Conservation (phyloP, 2,113 vertebrate genomes). For the Arenaria interpres region DNA sequence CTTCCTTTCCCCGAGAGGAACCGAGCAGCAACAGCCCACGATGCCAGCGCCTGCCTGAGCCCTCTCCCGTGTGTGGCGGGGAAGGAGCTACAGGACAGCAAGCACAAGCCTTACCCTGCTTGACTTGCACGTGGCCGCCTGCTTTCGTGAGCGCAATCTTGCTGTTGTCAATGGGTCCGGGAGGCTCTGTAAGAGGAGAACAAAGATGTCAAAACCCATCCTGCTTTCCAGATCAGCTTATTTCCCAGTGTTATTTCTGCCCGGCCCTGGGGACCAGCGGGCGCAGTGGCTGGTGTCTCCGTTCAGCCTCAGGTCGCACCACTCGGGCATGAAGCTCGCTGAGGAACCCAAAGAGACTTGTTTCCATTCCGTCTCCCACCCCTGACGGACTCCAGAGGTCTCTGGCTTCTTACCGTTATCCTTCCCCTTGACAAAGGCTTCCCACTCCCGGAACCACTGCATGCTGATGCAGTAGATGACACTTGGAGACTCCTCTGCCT, state of each 20-base stretch:
- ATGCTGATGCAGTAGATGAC: conserved; percentile 97
- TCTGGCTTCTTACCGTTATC: conserved; percentile 83
- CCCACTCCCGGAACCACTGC: conserved; percentile 99
- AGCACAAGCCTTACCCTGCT: conserved; percentile 82
- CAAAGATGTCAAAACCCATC: not conserved
- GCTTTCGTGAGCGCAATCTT: conserved; percentile 90
- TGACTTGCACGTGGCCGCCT: conserved; percentile 92
- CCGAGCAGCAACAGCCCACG: not conserved
- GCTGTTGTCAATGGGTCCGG: conserved; percentile 95
- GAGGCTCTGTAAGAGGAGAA: conserved; percentile 82
- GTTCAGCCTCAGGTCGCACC: not conserved
- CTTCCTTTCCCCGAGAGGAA: not conserved
- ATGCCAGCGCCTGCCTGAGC: not conserved
- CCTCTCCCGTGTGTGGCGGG: no score
- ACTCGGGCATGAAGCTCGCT: not conserved
- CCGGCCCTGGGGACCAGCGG: not conserved
- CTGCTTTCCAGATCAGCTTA: not conserved
- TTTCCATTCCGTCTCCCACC: not conserved
- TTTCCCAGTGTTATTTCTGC: not conserved
- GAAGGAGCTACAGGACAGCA: not conserved
- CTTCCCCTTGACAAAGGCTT: conserved; percentile 96
- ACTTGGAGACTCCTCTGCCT: conserved; percentile 91
- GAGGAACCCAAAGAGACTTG: accelerated
- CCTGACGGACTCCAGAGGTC: accelerated
- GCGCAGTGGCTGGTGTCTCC: not conserved